A percentile compares a stretch with the other conserved stretches of the same genome.
Conservation (phyloP, 1,140 invertebrate species). For the Idris sp. region DNA sequence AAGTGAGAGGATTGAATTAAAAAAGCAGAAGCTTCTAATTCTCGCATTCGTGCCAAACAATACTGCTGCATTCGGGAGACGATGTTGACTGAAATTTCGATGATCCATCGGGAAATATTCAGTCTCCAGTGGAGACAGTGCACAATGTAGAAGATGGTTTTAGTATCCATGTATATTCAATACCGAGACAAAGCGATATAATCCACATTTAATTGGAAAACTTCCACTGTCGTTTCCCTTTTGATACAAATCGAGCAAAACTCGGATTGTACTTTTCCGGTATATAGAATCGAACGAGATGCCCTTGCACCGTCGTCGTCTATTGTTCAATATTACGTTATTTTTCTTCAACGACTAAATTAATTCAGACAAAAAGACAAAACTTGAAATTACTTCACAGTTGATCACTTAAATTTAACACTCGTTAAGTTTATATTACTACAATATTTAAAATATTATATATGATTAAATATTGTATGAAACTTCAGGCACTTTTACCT, state of each 20-base stretch:
- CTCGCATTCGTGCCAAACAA: slow-evolving; percentile 62
- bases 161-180: slow-evolving; percentile 76
- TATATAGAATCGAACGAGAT: slow-evolving; percentile 57
- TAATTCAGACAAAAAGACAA: slow-evolving; percentile 38
- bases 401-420: no score
- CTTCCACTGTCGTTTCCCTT: slow-evolving; percentile 67
- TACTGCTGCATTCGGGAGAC: slow-evolving; percentile 54
- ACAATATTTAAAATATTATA: no score
- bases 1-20: slow-evolving; percentile 63
- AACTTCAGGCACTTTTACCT: no score
- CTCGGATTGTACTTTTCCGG: slow-evolving; percentile 60
- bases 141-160: slow-evolving; percentile 52
- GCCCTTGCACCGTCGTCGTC: no score
- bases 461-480: no score
- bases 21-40: slow-evolving; percentile 64
- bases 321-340: slow-evolving; percentile 47
- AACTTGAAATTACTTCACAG: no score
- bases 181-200: slow-evolving; percentile 77
- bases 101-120: slow-evolving; percentile 66
- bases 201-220: slow-evolving; percentile 78
- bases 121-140: slow-evolving; percentile 52
- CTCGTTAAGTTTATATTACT: no score
- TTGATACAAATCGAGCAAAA: slow-evolving; percentile 62
- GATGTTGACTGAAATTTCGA: slow-evolving; percentile 66
- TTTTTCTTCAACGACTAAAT: slow-evolving; percentile 50